These are phyloP conservation scores for Rhyacophila brunnea DNA, from an alignment of 1,140 invertebrate genomes.

Conservation along the genomic window DNA sequence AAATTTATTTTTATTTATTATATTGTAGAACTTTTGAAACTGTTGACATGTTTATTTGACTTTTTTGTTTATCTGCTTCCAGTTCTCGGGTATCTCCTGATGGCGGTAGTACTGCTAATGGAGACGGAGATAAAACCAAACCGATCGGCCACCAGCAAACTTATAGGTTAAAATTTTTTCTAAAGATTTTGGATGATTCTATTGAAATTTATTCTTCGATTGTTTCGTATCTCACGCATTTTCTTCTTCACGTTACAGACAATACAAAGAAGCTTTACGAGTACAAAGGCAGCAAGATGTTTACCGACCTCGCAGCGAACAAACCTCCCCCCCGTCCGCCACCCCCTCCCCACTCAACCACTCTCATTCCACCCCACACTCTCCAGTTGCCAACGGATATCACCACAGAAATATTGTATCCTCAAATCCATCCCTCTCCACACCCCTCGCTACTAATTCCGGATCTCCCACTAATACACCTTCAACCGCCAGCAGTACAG, in stretches of 20 bases:
- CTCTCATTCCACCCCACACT: conserved; percentile 44
- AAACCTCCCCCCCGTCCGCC: conserved; percentile 49
- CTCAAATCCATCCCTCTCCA: conserved; percentile 41
- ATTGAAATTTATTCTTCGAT: not conserved
- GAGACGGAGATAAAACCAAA: conserved; percentile 65
- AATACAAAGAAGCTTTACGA: conserved; percentile 85
- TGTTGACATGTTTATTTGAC: too few species aligned
- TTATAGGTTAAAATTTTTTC: conserved; percentile 64
- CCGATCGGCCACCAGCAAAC: conserved; percentile 76
- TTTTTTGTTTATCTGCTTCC: conserved; percentile 42
- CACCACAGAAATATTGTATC: conserved; percentile 40
- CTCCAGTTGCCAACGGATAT: conserved; percentile 47
- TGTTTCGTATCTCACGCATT: not conserved
- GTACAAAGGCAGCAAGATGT: conserved; percentile 79
- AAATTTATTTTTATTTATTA: too few species aligned
- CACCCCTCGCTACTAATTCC: conserved; percentile 13
- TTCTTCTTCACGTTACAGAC: conserved; percentile 55
- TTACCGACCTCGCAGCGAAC: conserved; percentile 63
- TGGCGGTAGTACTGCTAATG: conserved; percentile 51
- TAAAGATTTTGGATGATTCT: conserved; percentile 1
- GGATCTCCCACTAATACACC: conserved; percentile 4
- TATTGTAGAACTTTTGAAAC: too few species aligned
- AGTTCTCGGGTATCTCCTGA: conserved; percentile 47
- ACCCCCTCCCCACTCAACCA: conserved; percentile 42
- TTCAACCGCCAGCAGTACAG: not conserved